Evolutionary conservation across 2,888 invertebrate species (phyloP).

Genomic region (Cephus sareptanus): DNA sequence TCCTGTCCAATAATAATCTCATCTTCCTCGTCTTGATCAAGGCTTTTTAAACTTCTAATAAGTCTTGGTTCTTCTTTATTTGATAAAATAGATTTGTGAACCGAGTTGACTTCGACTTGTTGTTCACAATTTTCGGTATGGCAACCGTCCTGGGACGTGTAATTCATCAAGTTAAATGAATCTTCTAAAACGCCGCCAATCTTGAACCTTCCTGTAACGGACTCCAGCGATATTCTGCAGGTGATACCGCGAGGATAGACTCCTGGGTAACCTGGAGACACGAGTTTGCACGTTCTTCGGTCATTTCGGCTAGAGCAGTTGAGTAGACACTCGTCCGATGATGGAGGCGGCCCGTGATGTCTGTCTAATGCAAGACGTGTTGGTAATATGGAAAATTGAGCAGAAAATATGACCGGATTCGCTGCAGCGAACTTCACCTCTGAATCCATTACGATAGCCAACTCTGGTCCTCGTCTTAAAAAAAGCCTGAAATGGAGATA

Average conservation of each 20-base stretch:
- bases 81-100: slow-evolving; percentile 1
- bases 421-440: slow-evolving; percentile 51
- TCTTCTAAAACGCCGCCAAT: slow-evolving; percentile 53
- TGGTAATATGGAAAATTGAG: slow-evolving; percentile 52
- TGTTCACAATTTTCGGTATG: slow-evolving; percentile 53
- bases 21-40: slow-evolving; percentile 40
- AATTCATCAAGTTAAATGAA: slow-evolving; percentile 53
- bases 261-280: slow-evolving; percentile 53
- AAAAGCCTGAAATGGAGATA: slow-evolving; percentile 38
- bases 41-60: background rate
- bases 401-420: slow-evolving; percentile 56
- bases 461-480: slow-evolving; percentile 48
- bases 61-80: slow-evolving; percentile 3
- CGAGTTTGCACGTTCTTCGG: slow-evolving; percentile 42
- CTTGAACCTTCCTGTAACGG: slow-evolving; percentile 47
- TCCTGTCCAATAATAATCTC: slow-evolving; percentile 47
- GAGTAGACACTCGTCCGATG: slow-evolving; percentile 45
- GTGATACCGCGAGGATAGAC: slow-evolving; percentile 52
- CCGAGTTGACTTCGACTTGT: slow-evolving; percentile 32
- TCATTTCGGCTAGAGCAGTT: slow-evolving; percentile 53
- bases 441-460: slow-evolving; percentile 51
- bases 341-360: slow-evolving; percentile 41
- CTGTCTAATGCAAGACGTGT: slow-evolving; percentile 44
- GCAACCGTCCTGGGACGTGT: slow-evolving; percentile 49
- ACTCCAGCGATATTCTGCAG: slow-evolving; percentile 48